Conservation (phyloP, 2,113 vertebrate genomes). For the Rissa tridactyla region DNA sequence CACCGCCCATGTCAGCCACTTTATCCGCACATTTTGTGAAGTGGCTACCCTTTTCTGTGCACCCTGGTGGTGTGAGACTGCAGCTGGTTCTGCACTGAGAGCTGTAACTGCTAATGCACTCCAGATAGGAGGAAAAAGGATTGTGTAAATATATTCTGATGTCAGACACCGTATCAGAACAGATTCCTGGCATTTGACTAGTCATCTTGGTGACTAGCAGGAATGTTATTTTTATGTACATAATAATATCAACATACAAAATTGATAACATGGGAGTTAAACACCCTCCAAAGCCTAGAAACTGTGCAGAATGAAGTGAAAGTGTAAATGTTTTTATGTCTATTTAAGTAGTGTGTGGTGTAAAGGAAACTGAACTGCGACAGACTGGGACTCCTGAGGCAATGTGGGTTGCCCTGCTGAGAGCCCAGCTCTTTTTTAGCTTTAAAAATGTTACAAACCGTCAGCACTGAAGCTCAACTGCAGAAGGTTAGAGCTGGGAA, state of each 20-base stretch:
- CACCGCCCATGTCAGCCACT: not conserved
- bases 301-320: not conserved
- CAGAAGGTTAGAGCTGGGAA: not conserved
- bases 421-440: not conserved
- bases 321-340: not conserved
- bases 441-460: not conserved
- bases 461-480: not conserved
- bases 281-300: not conserved
- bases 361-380: not conserved
- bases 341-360: not conserved
- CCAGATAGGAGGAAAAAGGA: not conserved
- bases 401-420: not conserved
- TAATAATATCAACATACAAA: not conserved
- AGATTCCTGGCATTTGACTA: not conserved
- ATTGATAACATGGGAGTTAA: not conserved
- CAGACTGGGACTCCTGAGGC: not conserved
- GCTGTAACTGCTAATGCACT: not conserved
- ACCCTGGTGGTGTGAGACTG: not conserved
- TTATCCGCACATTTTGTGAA: not conserved
- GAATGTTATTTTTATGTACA: not conserved
- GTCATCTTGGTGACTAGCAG: not conserved
- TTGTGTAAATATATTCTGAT: not conserved
- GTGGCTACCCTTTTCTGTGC: not conserved
- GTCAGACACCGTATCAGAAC: not conserved
- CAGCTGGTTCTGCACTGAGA: not conserved